Evolutionary conservation across 2,888 invertebrate species (phyloP), one percentile per base, ranked within the genome.

Genomic region (Antitype chi): DNA sequence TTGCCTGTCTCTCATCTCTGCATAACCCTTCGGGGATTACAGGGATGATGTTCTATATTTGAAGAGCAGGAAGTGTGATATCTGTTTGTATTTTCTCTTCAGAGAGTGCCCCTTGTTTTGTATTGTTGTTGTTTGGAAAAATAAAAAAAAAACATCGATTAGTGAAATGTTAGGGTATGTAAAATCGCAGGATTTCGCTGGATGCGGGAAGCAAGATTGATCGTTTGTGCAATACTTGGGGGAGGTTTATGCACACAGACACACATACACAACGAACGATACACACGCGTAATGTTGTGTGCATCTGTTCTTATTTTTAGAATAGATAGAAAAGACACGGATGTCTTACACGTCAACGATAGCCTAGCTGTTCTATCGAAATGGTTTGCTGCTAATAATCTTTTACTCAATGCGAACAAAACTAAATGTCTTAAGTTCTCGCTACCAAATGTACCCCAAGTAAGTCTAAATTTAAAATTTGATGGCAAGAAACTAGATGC

Each of bases 61-160:
- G 4, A 15, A 20, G 23, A 77, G 47, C 28, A 3, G 49, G 52
- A 59, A 25, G 49, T 32, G 23, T 52, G 78, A 66, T 60, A 52
- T 20, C 57, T 82, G 62, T 62, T 78, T 70, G 43, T 55, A 17
- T 43, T 57, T 47, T 63, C 47, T 82, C 62, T 76, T 67, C 32
- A 15, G 77, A 67, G 66, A 53, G 9, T 20, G 8, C 32, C 23
- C 15, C 25, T 53, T 55, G 63, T 73, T 32, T 32, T 0, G 15
- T 5, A 2, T 17, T 60, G 9, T 20, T 32, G 11, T 64, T 53
- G n/a, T 23, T 52, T 1, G 43, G 32, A 28, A 70, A 8, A 28
- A 43, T 43, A 28, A 1, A 32, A 64, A 28, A 1, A 32, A 64
- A 28, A 52, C 17, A 28, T 60, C 1, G 1, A 25, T 25, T 15